These are phyloP conservation scores for Chaetodon trifasciatus DNA, from an alignment of 2,797 vertebrate genomes.

Conservation along the genomic window DNA sequence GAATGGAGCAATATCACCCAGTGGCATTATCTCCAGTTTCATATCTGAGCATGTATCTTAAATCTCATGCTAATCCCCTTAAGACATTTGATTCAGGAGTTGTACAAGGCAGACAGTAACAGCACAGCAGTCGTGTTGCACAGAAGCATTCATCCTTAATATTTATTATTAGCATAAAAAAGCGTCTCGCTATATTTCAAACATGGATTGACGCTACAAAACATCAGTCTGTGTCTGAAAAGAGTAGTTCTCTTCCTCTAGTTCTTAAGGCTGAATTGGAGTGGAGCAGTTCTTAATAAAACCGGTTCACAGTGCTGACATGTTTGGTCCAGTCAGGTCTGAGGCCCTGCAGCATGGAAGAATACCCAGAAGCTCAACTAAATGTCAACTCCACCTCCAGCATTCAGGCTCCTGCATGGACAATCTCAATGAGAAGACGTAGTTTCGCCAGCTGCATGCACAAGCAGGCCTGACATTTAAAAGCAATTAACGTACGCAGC, in stretches of 20 bases:
- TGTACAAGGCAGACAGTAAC: not conserved
- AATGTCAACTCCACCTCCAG: conserved; percentile 62
- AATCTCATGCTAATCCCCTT: not conserved
- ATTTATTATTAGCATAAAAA: no score
- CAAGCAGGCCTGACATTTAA: conserved; percentile 70
- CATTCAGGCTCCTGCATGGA: not conserved
- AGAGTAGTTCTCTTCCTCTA: not conserved
- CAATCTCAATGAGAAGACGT: not conserved
- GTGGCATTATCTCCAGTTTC: conserved; percentile 19
- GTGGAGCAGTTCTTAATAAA: not conserved
- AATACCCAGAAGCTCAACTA: conserved; percentile 9
- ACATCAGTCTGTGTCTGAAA: not conserved
- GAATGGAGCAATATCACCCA: not conserved
- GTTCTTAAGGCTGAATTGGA: not conserved
- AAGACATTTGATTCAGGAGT: not conserved
- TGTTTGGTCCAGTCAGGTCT: not conserved
- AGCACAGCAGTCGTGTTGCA: not conserved
- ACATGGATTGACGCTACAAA: not conserved
- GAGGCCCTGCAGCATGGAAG: conserved; percentile 42
- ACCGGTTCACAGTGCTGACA: not conserved
- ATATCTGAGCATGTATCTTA: not conserved
- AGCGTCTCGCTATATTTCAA: not conserved
- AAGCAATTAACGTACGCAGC: not conserved
- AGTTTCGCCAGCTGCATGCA: conserved; percentile 35
- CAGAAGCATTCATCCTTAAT: no score